Percentiles rank a stretch among this genome's conserved stretches.
Conservation (phyloP, 2,888 invertebrate species). For the Drosophila picticornis region DNA sequence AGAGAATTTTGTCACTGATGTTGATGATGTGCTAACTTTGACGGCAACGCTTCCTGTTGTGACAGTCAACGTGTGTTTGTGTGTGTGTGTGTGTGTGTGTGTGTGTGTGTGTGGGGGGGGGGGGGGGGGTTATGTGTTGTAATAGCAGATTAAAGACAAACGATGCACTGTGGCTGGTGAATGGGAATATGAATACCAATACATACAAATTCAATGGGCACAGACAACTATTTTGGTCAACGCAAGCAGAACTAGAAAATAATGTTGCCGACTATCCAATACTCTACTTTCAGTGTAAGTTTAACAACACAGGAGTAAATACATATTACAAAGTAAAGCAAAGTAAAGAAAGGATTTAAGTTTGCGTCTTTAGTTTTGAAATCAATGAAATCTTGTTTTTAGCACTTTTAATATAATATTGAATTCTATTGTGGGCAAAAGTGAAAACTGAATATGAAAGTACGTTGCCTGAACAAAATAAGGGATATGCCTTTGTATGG, state of each 20-base stretch:
- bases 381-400: background rate
- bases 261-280: background rate
- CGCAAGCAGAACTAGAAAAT: constrained; percentile 4
- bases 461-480: constrained; percentile 1
- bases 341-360: background rate
- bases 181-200: constrained; percentile 15
- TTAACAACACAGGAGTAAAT: background rate
- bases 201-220: constrained; percentile 35
- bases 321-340: background rate
- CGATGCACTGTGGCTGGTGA: constrained; percentile 24
- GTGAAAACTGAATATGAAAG: constrained; percentile 7
- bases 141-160: constrained; percentile 17
- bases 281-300: background rate
- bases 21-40: constrained; percentile 52
- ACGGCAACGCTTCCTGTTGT: constrained; percentile 51
- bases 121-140: background rate
- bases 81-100: background rate
- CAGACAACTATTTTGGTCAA: constrained; percentile 52
- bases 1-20: constrained; percentile 39
- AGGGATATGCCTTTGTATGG: background rate
- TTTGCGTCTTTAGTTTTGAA: background rate
- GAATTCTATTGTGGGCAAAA: background rate
- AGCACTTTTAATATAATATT: background rate
- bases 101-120: too few relatives aligned
- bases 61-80: constrained; percentile 6